These are phyloP conservation scores for Erythrocercus mccallii DNA, from an alignment of 2,113 vertebrate genomes.

Conservation along the genomic window DNA sequence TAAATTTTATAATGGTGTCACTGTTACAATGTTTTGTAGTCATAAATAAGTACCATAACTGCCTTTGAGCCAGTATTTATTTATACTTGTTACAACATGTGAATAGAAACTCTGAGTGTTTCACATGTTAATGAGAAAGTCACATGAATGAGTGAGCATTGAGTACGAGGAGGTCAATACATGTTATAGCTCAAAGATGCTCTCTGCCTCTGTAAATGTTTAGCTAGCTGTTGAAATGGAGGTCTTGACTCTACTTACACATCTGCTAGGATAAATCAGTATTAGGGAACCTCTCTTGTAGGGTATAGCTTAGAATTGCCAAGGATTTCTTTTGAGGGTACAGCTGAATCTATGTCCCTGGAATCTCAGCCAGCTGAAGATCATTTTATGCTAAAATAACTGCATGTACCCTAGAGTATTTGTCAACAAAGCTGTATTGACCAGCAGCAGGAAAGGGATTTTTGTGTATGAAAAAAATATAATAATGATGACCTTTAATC, in stretches of 20 bases:
- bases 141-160: constrained; percentile 37
- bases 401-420: neutral
- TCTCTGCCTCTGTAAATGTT: neutral
- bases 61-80: constrained; percentile 15
- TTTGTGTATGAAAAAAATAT: neutral
- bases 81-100: constrained; percentile 22
- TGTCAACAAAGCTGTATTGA: neutral
- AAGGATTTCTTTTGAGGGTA: neutral
- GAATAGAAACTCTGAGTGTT: constrained; percentile 29
- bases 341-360: neutral
- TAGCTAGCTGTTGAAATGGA: neutral
- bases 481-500: neutral
- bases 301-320: neutral
- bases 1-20: neutral
- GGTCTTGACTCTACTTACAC: neutral
- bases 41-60: neutral
- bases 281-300: neutral
- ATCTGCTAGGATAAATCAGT: neutral
- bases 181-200: neutral
- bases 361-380: neutral
- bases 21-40: neutral
- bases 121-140: constrained; percentile 62
- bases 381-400: neutral
- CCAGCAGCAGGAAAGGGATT: neutral
- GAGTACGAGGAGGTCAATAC: neutral